These are phyloP conservation scores for Drosophila barbarae DNA, from an alignment of 2,888 invertebrate species.

Conservation along the genomic window DNA sequence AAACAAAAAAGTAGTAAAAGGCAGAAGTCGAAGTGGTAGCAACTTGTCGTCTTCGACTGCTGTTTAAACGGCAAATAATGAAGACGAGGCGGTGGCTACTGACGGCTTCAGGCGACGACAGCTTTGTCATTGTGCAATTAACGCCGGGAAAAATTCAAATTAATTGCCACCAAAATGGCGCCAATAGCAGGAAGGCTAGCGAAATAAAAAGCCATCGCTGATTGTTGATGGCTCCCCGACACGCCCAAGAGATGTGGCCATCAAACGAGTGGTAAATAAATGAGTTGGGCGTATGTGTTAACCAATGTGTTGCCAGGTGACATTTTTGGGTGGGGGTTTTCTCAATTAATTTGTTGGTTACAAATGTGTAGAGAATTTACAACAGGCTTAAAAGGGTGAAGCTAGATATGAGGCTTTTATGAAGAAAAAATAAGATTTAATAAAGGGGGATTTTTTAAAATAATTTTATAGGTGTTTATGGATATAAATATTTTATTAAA, in stretches of 20 bases:
- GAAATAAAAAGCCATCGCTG: slow-evolving; percentile 26
- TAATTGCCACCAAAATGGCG: slow-evolving; percentile 70
- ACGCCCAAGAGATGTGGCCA: slow-evolving; percentile 36
- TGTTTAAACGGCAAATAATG: slow-evolving; percentile 65
- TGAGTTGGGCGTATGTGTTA: slow-evolving; percentile 27
- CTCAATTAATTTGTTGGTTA: background rate
- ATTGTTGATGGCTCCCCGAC: slow-evolving; percentile 27
- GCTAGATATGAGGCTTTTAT: background rate
- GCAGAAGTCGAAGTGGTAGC: slow-evolving; percentile 47
- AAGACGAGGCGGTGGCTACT: slow-evolving; percentile 52
- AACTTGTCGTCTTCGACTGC: slow-evolving; percentile 66
- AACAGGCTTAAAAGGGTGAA: background rate
- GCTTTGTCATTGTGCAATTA: slow-evolving; percentile 73
- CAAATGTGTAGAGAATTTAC: background rate
- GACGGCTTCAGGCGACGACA: slow-evolving; percentile 52
- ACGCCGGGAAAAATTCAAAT: slow-evolving; percentile 65
- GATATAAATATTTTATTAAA: background rate
- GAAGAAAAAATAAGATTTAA: background rate
- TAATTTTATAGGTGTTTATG: background rate
- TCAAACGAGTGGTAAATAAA: slow-evolving; percentile 36
- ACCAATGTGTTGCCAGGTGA: slow-evolving; percentile 13
- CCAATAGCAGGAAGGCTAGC: slow-evolving; percentile 38
- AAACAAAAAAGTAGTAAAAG: slow-evolving; percentile 14
- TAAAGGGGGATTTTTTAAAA: background rate
- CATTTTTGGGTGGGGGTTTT: slow-evolving; percentile 5